phyloP scores from a whole-genome alignment of 2,888 invertebrate species.

The Hydropsyche betteni region DNA sequence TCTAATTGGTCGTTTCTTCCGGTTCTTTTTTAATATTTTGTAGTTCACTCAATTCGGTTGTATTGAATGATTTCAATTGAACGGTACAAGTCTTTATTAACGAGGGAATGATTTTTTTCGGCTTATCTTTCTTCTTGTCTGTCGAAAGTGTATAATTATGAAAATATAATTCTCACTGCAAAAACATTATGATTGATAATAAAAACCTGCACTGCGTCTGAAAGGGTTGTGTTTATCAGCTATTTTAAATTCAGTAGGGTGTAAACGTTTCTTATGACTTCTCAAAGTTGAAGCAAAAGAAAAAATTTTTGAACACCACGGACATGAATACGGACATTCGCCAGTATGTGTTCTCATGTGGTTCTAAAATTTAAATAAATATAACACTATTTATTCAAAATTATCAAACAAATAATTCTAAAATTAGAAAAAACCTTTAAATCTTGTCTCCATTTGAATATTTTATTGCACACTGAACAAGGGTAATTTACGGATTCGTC shows the following conservation, averaged over 20 bases:
- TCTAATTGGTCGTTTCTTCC: too few relatives aligned
- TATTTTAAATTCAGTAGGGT: slow-evolving; percentile 52
- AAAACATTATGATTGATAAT: neutral
- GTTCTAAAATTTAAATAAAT: slow-evolving; percentile 49
- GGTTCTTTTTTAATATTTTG: too few relatives aligned
- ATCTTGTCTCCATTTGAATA: slow-evolving; percentile 53
- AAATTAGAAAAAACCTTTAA: slow-evolving; percentile 48
- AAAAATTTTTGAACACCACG: slow-evolving; percentile 54
- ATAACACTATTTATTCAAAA: neutral
- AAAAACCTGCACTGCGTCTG: slow-evolving; percentile 38
- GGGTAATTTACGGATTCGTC: slow-evolving; percentile 54
- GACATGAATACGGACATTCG: too few relatives aligned
- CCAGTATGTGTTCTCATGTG: slow-evolving; percentile 55
- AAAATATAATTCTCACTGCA: too few relatives aligned
- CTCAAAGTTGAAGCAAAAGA: slow-evolving; percentile 55
- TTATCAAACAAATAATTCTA: neutral
- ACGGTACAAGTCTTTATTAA: slow-evolving; percentile 34
- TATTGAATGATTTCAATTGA: neutral
- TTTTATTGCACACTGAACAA: slow-evolving; percentile 54
- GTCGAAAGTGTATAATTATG: neutral
- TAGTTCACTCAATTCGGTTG: too few relatives aligned
- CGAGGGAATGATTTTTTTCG: slow-evolving; percentile 48
- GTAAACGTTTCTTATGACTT: slow-evolving; percentile 55
- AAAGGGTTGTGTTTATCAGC: slow-evolving; percentile 42
- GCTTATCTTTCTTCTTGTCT: slow-evolving; percentile 40